phyloP scores from a whole-genome alignment of 2,113 vertebrate genomes.

The Euleptes europaea region DNA sequence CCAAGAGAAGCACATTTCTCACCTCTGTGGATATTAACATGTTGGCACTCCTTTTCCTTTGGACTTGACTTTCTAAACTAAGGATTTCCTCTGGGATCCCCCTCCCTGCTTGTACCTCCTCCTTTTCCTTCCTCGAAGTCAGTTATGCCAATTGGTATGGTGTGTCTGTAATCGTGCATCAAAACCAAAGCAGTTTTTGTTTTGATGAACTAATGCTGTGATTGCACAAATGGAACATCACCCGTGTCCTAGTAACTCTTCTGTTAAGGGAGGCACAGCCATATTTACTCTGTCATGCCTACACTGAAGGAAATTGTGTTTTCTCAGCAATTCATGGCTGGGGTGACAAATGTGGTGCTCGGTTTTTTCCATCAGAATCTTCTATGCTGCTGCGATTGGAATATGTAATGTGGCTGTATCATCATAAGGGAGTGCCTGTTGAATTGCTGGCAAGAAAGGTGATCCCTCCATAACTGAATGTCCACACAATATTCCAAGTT shows the following conservation, averaged over 20 bases:
- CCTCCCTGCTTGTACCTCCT: constrained; percentile 17
- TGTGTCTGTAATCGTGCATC: not conserved
- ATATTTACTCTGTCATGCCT: not conserved
- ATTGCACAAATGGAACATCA: not conserved
- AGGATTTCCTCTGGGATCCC: not conserved
- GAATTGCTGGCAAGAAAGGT: not conserved
- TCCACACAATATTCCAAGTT: not conserved
- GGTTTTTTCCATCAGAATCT: not conserved
- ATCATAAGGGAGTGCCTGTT: not conserved
- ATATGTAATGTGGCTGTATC: not conserved
- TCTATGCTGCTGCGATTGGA: not conserved
- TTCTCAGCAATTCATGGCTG: not conserved
- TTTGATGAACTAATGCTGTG: not conserved
- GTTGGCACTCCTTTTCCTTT: constrained; percentile 22
- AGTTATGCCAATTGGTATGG: not conserved
- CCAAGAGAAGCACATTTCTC: constrained; percentile 26
- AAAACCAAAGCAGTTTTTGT: not conserved
- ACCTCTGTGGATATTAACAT: constrained; percentile 2
- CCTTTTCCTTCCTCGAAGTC: not conserved
- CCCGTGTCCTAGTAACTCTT: not conserved
- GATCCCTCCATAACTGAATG: not conserved
- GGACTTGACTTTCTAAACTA: not conserved
- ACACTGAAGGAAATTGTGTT: not conserved
- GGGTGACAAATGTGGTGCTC: too few species aligned
- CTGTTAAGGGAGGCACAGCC: not conserved